Conservation (phyloP, 2,888 invertebrate species). For the Axea sp. region DNA sequence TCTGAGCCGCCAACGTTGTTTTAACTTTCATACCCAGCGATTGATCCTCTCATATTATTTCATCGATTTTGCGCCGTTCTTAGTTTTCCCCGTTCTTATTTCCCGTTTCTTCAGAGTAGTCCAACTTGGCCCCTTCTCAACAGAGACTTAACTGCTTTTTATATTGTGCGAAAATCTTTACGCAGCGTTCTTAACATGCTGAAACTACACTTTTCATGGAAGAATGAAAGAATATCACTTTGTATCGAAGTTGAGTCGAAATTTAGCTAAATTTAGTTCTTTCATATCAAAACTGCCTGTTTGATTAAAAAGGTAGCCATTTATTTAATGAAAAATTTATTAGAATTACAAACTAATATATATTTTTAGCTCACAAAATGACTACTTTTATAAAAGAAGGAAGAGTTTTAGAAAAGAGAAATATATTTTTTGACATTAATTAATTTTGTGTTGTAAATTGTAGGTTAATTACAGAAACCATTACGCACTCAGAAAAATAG, state of each 20-base stretch:
- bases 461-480: too few relatives aligned
- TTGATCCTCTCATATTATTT: slow-evolving; percentile 20
- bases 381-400: too few relatives aligned
- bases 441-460: too few relatives aligned
- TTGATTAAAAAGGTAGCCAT: too few relatives aligned
- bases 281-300: not conserved
- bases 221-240: slow-evolving; percentile 35
- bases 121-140: slow-evolving; percentile 2
- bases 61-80: slow-evolving; percentile 37
- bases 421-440: too few relatives aligned
- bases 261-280: not conserved
- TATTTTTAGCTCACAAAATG: too few relatives aligned
- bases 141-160: slow-evolving; percentile 62
- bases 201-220: slow-evolving; percentile 65
- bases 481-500: too few relatives aligned
- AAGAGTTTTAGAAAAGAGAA: too few relatives aligned
- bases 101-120: slow-evolving; percentile 13
- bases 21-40: slow-evolving; percentile 16
- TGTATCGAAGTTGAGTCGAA: slow-evolving; percentile 8
- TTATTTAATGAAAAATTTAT: too few relatives aligned
- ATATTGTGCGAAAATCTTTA: slow-evolving; percentile 65
- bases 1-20: slow-evolving; percentile 41
- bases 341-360: too few relatives aligned
- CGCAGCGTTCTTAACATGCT: slow-evolving; percentile 66
- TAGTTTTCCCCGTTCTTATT: slow-evolving; percentile 17